Base-by-base conservation (phyloP, 2,888 invertebrate genomes). In the Parochlus steinenii region DNA sequence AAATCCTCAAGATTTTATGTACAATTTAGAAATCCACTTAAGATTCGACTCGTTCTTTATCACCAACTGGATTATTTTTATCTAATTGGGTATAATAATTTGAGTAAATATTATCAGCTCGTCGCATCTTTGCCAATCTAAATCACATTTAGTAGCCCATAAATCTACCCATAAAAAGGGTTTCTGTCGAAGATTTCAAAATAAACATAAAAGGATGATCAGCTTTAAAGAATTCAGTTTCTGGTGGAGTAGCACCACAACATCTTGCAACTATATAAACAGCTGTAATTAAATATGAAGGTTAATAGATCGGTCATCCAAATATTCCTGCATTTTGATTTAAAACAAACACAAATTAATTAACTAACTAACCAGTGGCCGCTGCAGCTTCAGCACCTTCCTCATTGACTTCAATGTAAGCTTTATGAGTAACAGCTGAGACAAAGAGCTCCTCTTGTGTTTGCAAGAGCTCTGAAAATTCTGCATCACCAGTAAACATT, bases 371-470 rank as follows among this genome's bases (percentile, higher is more conserved):
- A 81, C 83, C 79, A 35, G 83, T 82, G 11, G 80, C 83, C 3
- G 85, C 81, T 25, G 85, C 76, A 1, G 82, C 80, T 50, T 85
- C 86, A 2, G 81, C 78, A 1, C 89, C 89, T 49, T 85, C 79
- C 52, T 89, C 89, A 52, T 83, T 79, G 0, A 89, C 79, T 49
- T 82, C 79, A 45, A 89, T 75, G 48, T 77, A 81, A 1, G 85
- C 78, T 52, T 87, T 87, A 50, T 89, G 87, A 2, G 83, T 53
- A 3, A 77, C 76, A 49, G 78, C 71, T 27, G 71, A 71, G 3
- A 87, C 74, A 37, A 48, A 56, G 12, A 87, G 51, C 0, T 49
- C 47, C 37, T 62, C 60, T 0, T 54, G 34, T 14, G 43, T 43
- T 27, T 66, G 58, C 29, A 76, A 53, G 25, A 86, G 56, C 12